Conservation (phyloP, 2,113 vertebrate species). For the Dasypus novemcinctus region DNA sequence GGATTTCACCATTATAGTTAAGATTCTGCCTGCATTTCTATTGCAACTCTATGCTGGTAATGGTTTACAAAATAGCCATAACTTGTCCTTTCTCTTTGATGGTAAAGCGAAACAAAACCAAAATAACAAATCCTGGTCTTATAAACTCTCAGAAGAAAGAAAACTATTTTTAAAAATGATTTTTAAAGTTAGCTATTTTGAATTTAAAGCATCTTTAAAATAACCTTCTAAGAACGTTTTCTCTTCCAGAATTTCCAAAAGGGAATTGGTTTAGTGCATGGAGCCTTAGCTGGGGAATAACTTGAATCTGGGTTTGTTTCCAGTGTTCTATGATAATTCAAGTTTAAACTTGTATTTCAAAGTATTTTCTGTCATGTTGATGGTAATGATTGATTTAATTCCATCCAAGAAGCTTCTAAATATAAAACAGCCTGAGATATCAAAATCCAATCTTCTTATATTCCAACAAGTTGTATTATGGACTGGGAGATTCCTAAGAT, state of each 20-base stretch:
- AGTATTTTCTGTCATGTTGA: neutral
- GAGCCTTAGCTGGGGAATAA: neutral
- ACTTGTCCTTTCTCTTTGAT: neutral
- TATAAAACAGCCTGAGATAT: neutral
- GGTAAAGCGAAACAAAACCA: neutral
- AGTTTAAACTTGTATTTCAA: constrained; percentile 18
- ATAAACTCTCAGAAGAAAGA: neutral
- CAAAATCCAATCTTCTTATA: neutral
- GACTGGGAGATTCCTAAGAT: neutral
- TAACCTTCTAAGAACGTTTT: neutral
- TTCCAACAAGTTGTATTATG: neutral
- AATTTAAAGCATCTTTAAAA: constrained; percentile 39
- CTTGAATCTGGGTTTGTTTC: constrained; percentile 24
- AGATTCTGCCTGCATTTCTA: constrained; percentile 17
- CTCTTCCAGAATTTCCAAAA: constrained; percentile 5
- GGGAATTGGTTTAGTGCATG: neutral
- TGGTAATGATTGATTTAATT: constrained; percentile 14
- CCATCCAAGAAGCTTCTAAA: neutral
- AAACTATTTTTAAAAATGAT: neutral
- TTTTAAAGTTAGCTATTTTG: constrained; percentile 12
- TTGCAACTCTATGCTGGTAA: neutral
- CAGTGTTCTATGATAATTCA: constrained; percentile 19
- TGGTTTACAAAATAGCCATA: neutral
- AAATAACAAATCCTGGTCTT: neutral
- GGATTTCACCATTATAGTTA: neutral